phyloP scores from a whole-genome alignment of 2,888 invertebrate species.

The Torymus texanus region DNA sequence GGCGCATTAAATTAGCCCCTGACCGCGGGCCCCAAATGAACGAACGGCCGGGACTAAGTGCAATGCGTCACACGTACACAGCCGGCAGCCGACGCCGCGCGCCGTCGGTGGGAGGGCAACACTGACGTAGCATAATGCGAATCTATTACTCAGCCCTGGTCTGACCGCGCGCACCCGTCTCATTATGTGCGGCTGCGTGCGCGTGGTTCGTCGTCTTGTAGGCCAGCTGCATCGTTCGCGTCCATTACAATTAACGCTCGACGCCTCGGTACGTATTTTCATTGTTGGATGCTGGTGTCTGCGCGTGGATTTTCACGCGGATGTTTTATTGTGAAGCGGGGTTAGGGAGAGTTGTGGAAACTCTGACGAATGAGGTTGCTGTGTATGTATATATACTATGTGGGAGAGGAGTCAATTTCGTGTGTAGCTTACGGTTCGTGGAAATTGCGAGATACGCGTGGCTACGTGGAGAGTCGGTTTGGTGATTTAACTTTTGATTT shows the following conservation, averaged over 20 bases:
- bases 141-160: constrained; percentile 67
- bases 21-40: constrained; percentile 48
- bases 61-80: constrained; percentile 64
- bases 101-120: too few species aligned
- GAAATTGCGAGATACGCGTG: too few species aligned
- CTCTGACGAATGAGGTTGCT: too few species aligned
- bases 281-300: background rate
- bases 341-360: too few species aligned
- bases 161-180: constrained; percentile 61
- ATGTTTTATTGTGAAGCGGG: background rate
- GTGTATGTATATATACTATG: too few species aligned
- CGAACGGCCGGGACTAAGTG: constrained; percentile 57
- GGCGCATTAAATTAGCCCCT: constrained; percentile 60
- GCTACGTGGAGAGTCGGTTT: too few species aligned
- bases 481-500: too few species aligned
- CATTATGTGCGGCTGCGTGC: constrained; percentile 58
- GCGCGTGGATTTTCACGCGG: constrained; percentile 8
- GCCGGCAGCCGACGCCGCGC: constrained; percentile 57
- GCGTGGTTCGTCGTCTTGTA: background rate
- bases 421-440: too few species aligned
- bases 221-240: constrained; percentile 7
- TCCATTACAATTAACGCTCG: constrained; percentile 49
- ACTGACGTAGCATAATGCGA: constrained; percentile 65
- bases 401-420: too few species aligned
- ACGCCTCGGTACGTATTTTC: constrained; percentile 21